These are phyloP conservation scores for Cyclopterus lumpus DNA, from an alignment of 2,797 vertebrate genomes.

Conservation along the genomic window DNA sequence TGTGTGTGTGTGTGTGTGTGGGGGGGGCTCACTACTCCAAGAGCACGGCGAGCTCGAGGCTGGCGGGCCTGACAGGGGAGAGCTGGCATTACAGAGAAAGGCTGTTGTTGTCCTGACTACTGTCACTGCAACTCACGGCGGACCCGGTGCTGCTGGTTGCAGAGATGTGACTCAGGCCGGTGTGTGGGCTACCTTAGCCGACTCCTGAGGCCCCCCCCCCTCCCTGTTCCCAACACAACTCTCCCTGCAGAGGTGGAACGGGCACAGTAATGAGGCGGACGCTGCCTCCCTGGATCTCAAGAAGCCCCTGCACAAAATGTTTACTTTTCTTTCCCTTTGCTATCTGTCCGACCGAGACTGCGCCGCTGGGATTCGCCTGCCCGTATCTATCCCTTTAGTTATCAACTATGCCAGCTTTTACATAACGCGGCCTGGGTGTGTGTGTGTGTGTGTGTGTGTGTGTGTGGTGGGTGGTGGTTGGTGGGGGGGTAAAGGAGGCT, in stretches of 20 bases:
- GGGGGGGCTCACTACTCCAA: constrained; percentile 31
- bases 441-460: background rate
- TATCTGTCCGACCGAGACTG: constrained; percentile 12
- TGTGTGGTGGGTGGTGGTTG: background rate
- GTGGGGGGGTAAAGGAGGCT: constrained; percentile 5
- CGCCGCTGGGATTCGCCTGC: constrained; percentile 32
- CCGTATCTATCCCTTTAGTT: constrained; percentile 49
- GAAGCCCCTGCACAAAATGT: constrained; percentile 52
- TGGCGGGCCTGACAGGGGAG: constrained; percentile 63
- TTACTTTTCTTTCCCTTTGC: constrained; percentile 9
- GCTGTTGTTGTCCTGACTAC: constrained; percentile 76
- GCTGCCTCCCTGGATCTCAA: constrained; percentile 47
- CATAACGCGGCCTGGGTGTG: constrained; percentile 48
- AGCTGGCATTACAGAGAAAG: constrained; percentile 64
- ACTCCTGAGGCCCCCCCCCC: constrained; percentile 64
- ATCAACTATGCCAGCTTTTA: constrained; percentile 55
- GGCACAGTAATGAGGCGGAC: constrained; percentile 70
- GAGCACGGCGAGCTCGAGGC: constrained; percentile 57
- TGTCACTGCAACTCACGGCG: constrained; percentile 68
- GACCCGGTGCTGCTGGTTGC: constrained; percentile 39
- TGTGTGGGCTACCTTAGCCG: constrained; percentile 65
- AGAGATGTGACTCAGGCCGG: constrained; percentile 63
- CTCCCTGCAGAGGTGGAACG: constrained; percentile 62
- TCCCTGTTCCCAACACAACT: constrained; percentile 51
- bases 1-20: no score